phyloP scores from a whole-genome alignment of 92 coral and sea anemone species.

The Hydrozoanthus gracilis region DNA sequence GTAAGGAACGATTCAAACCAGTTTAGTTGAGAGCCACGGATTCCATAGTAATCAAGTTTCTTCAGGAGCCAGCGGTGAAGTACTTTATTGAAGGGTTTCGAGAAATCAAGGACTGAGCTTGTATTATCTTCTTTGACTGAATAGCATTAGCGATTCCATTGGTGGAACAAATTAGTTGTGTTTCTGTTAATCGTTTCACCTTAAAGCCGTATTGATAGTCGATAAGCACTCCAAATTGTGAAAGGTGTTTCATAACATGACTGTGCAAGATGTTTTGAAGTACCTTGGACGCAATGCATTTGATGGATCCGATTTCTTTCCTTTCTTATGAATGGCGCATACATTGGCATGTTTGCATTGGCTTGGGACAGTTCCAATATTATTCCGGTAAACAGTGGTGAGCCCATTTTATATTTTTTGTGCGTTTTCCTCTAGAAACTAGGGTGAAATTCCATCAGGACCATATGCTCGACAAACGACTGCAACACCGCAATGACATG shows the following conservation, averaged over 20 bases:
- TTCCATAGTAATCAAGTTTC: conserved; percentile 33
- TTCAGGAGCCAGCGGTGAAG: conserved; percentile 18
- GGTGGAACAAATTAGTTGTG: conserved; percentile 33
- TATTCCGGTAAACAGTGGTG: not conserved
- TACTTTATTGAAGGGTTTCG: conserved; percentile 40
- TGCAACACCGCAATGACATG: too few relatives aligned
- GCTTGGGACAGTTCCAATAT: not conserved
- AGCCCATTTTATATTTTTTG: not conserved
- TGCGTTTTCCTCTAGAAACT: not conserved
- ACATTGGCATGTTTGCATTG: not conserved
- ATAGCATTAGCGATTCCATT: conserved; percentile 50
- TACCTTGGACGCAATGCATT: conserved; percentile 28
- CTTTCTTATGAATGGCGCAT: not conserved
- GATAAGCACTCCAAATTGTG: conserved; percentile 9
- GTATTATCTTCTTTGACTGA: conserved; percentile 10
- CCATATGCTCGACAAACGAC: too few relatives aligned
- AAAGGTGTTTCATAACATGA: conserved; percentile 47
- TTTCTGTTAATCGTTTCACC: conserved; percentile 44
- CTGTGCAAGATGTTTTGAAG: conserved; percentile 44
- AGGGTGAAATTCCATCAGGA: not conserved
- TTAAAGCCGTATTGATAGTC: conserved; percentile 38
- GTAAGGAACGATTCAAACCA: conserved; percentile 46
- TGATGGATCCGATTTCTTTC: conserved; percentile 14
- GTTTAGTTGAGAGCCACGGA: conserved; percentile 38
- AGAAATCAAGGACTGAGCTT: conserved; percentile 48